Percentiles rank a stretch among this genome's conserved stretches.
These are phyloP conservation scores for Lycopodina hypogea DNA, from an alignment of 37 sponge, comb jelly and placozoan genomes.

Conservation along the genomic window DNA sequence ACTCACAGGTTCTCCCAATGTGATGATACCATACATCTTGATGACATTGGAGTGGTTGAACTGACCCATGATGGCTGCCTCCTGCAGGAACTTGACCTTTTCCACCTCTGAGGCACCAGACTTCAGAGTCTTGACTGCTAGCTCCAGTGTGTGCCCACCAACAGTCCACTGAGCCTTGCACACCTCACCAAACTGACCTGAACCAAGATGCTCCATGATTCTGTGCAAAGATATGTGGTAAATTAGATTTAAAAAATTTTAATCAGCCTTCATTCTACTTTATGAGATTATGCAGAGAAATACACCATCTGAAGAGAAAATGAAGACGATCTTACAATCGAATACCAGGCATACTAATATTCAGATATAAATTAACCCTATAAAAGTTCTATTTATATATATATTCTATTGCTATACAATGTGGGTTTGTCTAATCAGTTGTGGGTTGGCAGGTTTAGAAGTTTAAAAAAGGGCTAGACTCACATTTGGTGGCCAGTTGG, in stretches of 20 bases:
- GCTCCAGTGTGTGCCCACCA: slow-evolving; percentile 5
- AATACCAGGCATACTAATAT: too few relatives aligned
- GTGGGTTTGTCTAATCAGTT: too few relatives aligned
- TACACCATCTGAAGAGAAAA: too few relatives aligned
- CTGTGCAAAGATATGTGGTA: slow-evolving; percentile 1
- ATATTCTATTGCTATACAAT: too few relatives aligned
- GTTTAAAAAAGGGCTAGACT: too few relatives aligned
- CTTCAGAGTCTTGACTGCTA: slow-evolving; percentile 67
- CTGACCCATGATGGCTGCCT: slow-evolving; percentile 81
- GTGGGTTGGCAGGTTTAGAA: too few relatives aligned
- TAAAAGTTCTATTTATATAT: too few relatives aligned
- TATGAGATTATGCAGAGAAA: too few relatives aligned
- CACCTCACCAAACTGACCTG: slow-evolving; percentile 73
- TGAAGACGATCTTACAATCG: too few relatives aligned
- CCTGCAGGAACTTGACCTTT: slow-evolving; percentile 70
- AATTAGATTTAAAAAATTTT: too few relatives aligned
- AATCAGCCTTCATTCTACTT: too few relatives aligned
- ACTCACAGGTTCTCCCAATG: slow-evolving; percentile 69
- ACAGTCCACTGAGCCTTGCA: slow-evolving; percentile 52
- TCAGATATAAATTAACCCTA: not conserved
- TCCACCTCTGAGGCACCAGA: slow-evolving; percentile 17
- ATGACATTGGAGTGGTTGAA: slow-evolving; percentile 71
- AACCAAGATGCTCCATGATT: slow-evolving; percentile 37
- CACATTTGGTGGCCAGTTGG: too few relatives aligned
- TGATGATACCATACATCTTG: slow-evolving; percentile 66